phyloP scores from a whole-genome alignment of 2,888 invertebrate genomes.

The Pyralis farinalis region DNA sequence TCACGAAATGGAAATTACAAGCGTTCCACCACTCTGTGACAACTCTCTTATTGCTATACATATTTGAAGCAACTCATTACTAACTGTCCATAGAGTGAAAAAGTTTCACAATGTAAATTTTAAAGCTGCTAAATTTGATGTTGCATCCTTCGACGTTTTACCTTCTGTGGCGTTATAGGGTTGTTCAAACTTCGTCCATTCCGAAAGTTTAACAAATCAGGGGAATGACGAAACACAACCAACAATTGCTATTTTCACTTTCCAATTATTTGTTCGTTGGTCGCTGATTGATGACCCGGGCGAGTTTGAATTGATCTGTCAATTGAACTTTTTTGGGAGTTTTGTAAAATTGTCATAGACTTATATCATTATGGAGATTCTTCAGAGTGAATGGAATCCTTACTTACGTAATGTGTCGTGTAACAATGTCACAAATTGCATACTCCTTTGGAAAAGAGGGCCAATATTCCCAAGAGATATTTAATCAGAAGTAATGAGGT shows the following conservation, averaged over 20 bases:
- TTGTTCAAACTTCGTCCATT: constrained; percentile 25
- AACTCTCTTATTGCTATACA: constrained; percentile 32
- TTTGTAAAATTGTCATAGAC: constrained; percentile 22
- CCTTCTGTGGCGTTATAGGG: not conserved
- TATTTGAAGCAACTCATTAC: constrained; percentile 35
- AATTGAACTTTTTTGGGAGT: constrained; percentile 30
- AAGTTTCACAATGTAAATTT: not conserved
- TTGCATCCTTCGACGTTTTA: not conserved
- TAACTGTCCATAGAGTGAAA: constrained; percentile 17
- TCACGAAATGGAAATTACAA: constrained; percentile 52
- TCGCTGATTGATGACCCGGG: constrained; percentile 39
- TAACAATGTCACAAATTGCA: too few relatives aligned
- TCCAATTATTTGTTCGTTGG: constrained; percentile 36
- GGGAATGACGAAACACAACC: constrained; percentile 42
- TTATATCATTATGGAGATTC: too few relatives aligned
- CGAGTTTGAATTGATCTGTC: constrained; percentile 35
- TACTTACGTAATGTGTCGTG: too few relatives aligned
- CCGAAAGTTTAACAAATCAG: constrained; percentile 36
- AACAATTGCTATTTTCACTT: constrained; percentile 43
- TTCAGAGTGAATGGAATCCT: too few relatives aligned
- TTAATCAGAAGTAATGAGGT: too few relatives aligned
- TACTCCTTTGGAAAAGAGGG: too few relatives aligned
- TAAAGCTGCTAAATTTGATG: not conserved
- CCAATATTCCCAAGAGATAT: too few relatives aligned
- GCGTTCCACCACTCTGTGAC: constrained; percentile 30